Evolutionary conservation across 1,140 invertebrate species (phyloP).

Genomic region (Papilio aristodemus): DNA sequence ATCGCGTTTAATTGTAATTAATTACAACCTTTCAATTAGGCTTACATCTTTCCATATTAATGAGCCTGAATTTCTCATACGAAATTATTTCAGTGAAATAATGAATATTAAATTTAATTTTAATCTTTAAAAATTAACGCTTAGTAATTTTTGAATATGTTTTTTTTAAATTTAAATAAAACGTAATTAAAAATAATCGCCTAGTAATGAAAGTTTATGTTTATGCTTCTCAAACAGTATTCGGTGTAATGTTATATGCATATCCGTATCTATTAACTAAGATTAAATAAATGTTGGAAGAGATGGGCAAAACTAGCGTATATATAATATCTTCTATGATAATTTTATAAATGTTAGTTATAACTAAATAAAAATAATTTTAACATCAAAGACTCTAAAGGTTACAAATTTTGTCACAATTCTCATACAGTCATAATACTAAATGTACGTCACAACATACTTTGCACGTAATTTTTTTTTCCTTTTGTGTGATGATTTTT

Average conservation of each 20-base stretch:
- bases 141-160: not conserved
- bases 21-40: no score
- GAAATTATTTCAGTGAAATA: not conserved
- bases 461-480: not conserved
- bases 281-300: not conserved
- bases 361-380: not conserved
- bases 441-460: not conserved
- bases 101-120: not conserved
- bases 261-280: not conserved
- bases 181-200: not conserved
- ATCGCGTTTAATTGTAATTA: not conserved
- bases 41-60: no score
- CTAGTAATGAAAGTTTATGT: no score
- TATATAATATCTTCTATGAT: no score
- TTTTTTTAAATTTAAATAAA: not conserved
- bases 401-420: not conserved
- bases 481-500: not conserved
- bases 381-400: not conserved
- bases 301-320: not conserved
- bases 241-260: not conserved
- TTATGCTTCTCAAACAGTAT: not conserved
- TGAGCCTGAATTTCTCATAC: no score
- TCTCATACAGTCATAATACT: not conserved
- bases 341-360: not conserved
- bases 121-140: not conserved